These are phyloP conservation scores for Drosophila elegans DNA, from an alignment of 1,140 invertebrate genomes.

Conservation along the genomic window DNA sequence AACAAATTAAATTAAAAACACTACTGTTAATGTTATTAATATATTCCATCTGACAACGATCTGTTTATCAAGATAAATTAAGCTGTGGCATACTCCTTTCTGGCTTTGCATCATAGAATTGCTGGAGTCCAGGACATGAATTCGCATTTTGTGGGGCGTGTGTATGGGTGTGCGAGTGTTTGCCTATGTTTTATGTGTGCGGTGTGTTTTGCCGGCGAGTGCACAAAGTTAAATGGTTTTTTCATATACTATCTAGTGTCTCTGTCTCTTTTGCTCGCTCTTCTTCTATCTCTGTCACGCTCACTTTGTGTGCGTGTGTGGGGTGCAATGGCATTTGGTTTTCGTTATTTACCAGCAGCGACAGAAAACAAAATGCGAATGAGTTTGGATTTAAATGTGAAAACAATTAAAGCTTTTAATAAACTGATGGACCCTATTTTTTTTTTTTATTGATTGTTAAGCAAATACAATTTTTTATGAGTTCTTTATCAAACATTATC, in stretches of 20 bases:
- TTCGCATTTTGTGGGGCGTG: conserved; percentile 31
- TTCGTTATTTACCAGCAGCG: conserved; percentile 9
- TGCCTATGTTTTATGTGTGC: conserved; percentile 27
- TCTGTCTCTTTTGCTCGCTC: background rate
- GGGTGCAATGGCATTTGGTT: conserved; percentile 26
- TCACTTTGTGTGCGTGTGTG: background rate
- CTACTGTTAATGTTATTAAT: background rate
- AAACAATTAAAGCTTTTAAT: conserved; percentile 21
- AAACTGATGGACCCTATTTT: conserved; percentile 1
- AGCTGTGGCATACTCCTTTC: background rate
- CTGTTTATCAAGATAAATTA: background rate
- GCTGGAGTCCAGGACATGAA: conserved; percentile 27
- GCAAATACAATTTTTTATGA: conserved; percentile 1
- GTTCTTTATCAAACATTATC: background rate
- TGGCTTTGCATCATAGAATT: conserved; percentile 17
- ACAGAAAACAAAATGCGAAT: background rate
- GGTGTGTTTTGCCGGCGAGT: conserved; percentile 46
- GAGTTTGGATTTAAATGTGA: conserved; percentile 5
- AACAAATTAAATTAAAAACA: background rate
- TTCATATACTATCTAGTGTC: conserved; percentile 23
- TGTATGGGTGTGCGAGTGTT: conserved; percentile 18
- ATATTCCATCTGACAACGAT: background rate
- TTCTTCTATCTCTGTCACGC: background rate
- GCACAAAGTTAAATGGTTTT: conserved; percentile 60
- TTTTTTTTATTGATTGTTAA: background rate